A percentile compares a stretch with the other conserved stretches of the same genome.
Evolutionary conservation across 2,113 vertebrate genomes (phyloP).

Genomic region (Anseranas semipalmata): DNA sequence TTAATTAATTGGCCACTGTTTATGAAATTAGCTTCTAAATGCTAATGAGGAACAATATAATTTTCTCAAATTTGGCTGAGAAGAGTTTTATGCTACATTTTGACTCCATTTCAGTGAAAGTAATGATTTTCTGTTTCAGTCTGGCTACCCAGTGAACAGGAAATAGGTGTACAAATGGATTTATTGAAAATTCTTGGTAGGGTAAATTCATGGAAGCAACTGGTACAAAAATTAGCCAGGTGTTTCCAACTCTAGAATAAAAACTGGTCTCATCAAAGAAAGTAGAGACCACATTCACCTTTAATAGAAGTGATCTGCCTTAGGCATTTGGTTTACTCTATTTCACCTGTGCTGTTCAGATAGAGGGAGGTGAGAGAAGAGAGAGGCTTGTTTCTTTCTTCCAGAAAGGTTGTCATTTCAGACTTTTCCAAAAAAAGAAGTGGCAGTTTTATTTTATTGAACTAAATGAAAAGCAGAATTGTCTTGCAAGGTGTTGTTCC

Average conservation of each 20-base stretch:
- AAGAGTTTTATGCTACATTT: background rate
- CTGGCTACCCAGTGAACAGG: background rate
- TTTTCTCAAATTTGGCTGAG: background rate
- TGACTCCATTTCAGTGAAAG: background rate
- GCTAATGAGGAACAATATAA: background rate
- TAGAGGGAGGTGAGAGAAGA: background rate
- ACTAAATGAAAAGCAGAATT: background rate
- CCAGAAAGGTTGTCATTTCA: background rate
- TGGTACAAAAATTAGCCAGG: background rate
- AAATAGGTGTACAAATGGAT: background rate
- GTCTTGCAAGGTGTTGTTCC: background rate
- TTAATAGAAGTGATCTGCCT: background rate
- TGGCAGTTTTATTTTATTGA: background rate
- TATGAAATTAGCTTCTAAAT: background rate
- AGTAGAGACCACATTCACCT: background rate
- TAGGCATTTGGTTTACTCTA: background rate
- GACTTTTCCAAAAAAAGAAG: background rate
- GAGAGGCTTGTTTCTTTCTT: background rate
- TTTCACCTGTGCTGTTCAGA: background rate
- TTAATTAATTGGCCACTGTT: background rate
- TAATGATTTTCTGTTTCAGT: background rate
- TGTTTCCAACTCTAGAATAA: background rate
- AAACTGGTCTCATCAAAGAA: background rate
- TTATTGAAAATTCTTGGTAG: background rate
- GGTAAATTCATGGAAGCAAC: background rate